Evolutionary conservation across 30 jellyfish, hydroid and myxozoan genomes (phyloP), one percentile per base, ranked within the genome.

Genomic region (Chironex yamaguchii): DNA sequence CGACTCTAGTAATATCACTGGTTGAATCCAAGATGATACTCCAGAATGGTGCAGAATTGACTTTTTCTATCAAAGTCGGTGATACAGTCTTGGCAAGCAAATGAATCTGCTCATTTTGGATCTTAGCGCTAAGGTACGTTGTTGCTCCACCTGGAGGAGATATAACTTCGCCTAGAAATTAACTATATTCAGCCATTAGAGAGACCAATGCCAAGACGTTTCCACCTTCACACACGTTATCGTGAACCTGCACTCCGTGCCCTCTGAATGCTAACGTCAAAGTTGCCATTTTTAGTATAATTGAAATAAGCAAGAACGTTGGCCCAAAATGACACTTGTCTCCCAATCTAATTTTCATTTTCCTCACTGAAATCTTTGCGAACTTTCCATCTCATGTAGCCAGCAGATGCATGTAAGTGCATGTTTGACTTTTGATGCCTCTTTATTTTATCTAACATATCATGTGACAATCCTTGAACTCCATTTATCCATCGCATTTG

Each of bases 61-160:
- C 52, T 34, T 74, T 74, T 29, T 74, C 35, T 9, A 49, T 75
- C 24, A 74, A 65, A 34, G 89, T 30, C 25, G 48, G 62, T 11
- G 29, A 13, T 9, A 77, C 89, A 23, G 89, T 42, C n/a, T 77
- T 79, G 2, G 90, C 62, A 4, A 79, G 90, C 14, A 58, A 73
- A 4, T 53, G 48, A 31, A 54, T 22, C 29, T 58, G 68, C 33
- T 79, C 81, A 34, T 79, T 53, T 28, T 81, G 91, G 49, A 63
- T 36, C 29, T 64, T 81, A 20, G 91, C 63, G 48, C 84, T 81
- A 53, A 66, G 32, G 6, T 25, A 81, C 33, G 42, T 64, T 22
- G 85, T 64, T 42, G 84, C 91, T 65, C 82, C 64, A 25, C 62
- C 29, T 32, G 90, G 81, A 27, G 64, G 90, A 50, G 90, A 0